Base-by-base conservation (phyloP, 2,113 vertebrate species). In the Corythaixoides concolor region DNA sequence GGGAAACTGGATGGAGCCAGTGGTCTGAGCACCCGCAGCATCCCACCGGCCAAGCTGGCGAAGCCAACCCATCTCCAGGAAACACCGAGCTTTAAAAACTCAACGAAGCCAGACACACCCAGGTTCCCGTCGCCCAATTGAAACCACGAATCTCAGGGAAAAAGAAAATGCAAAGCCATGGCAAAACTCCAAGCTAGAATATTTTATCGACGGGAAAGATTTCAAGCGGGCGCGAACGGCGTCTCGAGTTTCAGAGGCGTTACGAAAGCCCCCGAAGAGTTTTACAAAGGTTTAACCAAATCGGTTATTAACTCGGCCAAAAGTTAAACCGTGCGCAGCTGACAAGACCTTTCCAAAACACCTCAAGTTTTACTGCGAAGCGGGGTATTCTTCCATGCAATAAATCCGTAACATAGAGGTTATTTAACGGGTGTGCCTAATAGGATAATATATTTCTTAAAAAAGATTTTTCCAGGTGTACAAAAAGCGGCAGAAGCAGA, bases 301-400 rank as follows among this genome's bases (percentile, higher is more conserved):
- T 76, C 1, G 17, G 4, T 69, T 76, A 89, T 88, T 94, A 96
- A 93, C 85, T 70, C 8, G 3, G 92, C 19, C 88, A 88, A 64
- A 95, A 96, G 91, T 89, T 96, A 95, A 96, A 93, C 77, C 23
- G 60, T 8, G 82, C 93, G 85, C 62, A 78, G 85, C 88, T 58
- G 77, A 68, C 32, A 32, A 89, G 88, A 74, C 28, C 52, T 63
- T 72, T n/a, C 74, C 20, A 37, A 72, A 82, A 78, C 10, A 53
- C 21, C 53, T 30, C 18, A 5, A 63, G 73, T 0, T 5, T 45
- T 24, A 26, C 0, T 39, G 85, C 2, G 1, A 37, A 60, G 70
- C 2, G 0, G 30, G n/a, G 75, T 60, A 3, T 41, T 79, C 94
- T 82, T 78, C 74, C 70, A 58, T 6, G 59, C 53, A 55, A 47